Conservation (phyloP, 2,113 vertebrate species). For the Eidolon helvum region DNA sequence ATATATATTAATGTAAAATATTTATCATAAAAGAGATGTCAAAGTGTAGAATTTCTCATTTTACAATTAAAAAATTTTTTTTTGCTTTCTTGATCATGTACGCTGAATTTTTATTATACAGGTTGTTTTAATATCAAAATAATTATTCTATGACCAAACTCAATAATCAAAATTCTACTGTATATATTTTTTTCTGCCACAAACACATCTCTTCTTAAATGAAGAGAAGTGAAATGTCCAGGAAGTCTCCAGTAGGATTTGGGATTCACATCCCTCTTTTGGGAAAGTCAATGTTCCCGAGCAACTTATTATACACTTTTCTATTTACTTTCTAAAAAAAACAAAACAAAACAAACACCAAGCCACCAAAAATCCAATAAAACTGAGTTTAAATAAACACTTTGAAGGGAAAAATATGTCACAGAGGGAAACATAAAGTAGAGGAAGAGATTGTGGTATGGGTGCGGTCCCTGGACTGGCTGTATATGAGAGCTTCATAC, state of each 20-base stretch:
- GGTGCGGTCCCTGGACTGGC: not conserved
- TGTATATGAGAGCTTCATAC: not conserved
- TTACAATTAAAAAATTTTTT: not conserved
- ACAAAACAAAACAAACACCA: not conserved
- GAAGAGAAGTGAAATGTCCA: not conserved
- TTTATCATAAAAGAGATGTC: not conserved
- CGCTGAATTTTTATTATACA: not conserved
- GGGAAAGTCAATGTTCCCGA: not conserved
- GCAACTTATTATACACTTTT: not conserved
- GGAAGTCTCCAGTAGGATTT: not conserved
- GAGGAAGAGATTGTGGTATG: not conserved
- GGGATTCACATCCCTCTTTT: not conserved
- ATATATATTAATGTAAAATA: not conserved
- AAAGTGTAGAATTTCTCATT: not conserved
- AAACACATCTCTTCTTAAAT: not conserved
- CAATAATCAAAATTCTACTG: not conserved
- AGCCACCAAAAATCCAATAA: not conserved
- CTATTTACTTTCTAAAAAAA: not conserved
- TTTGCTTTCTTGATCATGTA: not conserved
- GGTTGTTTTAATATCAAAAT: not conserved
- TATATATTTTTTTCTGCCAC: not conserved
- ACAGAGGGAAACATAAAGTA: not conserved
- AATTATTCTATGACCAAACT: not conserved
- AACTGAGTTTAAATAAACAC: not conserved
- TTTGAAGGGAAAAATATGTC: not conserved